These are phyloP conservation scores for Urocynchramus pylzowi DNA, from an alignment of 2,113 vertebrate genomes.

Conservation along the genomic window DNA sequence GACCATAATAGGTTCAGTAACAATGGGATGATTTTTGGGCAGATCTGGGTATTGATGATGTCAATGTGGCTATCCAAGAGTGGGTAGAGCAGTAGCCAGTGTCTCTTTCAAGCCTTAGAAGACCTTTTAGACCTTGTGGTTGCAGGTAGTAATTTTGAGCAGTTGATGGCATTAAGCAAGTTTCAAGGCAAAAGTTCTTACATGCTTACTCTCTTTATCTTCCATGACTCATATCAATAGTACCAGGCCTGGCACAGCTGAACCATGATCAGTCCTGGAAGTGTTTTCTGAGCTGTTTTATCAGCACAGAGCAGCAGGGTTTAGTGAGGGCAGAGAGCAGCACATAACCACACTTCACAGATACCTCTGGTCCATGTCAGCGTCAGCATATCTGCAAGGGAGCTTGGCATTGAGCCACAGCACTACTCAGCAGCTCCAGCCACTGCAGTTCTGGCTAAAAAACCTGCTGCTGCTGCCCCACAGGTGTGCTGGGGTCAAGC, in stretches of 20 bases:
- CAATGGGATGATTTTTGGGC: not conserved
- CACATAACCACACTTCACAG: not conserved
- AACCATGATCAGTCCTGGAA: not conserved
- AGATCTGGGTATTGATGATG: not conserved
- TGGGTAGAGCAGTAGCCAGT: not conserved
- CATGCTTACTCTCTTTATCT: constrained; percentile 15
- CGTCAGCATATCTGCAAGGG: not conserved
- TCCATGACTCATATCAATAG: not conserved
- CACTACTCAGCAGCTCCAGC: not conserved
- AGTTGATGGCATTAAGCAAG: not conserved
- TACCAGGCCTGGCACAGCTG: not conserved
- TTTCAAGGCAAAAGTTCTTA: constrained; percentile 16
- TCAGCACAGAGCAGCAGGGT: not conserved
- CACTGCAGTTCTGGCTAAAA: not conserved
- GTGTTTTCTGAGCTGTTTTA: not conserved
- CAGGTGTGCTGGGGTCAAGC: not conserved
- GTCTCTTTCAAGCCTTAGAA: not conserved
- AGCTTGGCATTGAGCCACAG: not conserved
- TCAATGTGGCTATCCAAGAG: not conserved
- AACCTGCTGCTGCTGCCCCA: not conserved
- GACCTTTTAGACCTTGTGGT: not conserved
- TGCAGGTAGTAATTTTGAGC: not conserved
- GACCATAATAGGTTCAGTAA: not conserved
- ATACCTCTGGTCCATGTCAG: not conserved
- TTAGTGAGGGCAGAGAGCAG: constrained; percentile 36